Evolutionary conservation across 2,888 invertebrate species (phyloP).

Genomic region (Agonopterix heracliana): DNA sequence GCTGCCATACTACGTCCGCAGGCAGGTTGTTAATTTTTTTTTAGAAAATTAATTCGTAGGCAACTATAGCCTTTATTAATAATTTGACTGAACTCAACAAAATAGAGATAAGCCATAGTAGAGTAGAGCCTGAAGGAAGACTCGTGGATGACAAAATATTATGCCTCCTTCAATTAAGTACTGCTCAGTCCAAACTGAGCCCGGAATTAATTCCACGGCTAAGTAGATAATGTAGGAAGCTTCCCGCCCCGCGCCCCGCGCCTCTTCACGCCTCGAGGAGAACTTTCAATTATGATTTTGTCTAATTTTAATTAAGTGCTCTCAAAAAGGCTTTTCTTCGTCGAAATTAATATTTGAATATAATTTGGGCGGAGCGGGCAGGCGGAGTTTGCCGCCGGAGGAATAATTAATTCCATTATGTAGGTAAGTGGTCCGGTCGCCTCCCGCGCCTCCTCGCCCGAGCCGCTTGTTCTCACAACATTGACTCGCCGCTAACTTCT

Average conservation of each 20-base stretch:
- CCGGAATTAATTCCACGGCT: conserved; percentile 68
- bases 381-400: conserved; percentile 73
- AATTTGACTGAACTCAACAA: no score
- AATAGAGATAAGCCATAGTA: neutral
- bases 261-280: conserved; percentile 74
- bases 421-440: conserved; percentile 59
- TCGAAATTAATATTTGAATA: conserved; percentile 77
- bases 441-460: conserved; percentile 22
- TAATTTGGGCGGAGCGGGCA: conserved; percentile 73
- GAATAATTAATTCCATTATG: conserved; percentile 74
- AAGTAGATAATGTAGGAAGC: conserved; percentile 72
- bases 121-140: conserved; percentile 16
- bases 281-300: conserved; percentile 77
- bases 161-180: conserved; percentile 59
- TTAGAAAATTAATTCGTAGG: conserved; percentile 1
- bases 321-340: conserved; percentile 74
- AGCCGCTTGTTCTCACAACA: neutral
- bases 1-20: no score
- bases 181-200: conserved; percentile 39
- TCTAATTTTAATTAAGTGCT: conserved; percentile 77
- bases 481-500: conserved; percentile 18
- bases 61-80: no score
- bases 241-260: conserved; percentile 42
- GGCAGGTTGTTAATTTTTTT: no score
- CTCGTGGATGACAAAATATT: conserved; percentile 43